These are phyloP conservation scores for Sebastes goodei DNA, from an alignment of 2,797 vertebrate genomes.

Conservation along the genomic window DNA sequence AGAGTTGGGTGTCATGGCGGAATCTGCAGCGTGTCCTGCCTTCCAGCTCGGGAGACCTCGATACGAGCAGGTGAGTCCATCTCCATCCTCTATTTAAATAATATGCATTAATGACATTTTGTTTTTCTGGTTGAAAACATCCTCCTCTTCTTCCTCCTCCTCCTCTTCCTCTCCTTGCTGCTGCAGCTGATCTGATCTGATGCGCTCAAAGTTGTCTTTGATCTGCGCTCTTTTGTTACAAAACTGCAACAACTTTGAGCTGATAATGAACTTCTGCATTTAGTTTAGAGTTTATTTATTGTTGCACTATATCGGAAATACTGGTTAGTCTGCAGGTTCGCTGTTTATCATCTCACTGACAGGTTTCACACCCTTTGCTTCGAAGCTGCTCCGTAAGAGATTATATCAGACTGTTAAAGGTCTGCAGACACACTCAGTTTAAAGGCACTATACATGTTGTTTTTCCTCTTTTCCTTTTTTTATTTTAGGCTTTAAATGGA, in stretches of 20 bases:
- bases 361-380: not conserved
- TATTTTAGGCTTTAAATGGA: not conserved
- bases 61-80: slow-evolving; percentile 88
- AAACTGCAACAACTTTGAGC: slow-evolving; percentile 14
- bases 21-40: slow-evolving; percentile 82
- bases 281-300: not conserved
- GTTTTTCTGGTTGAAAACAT: slow-evolving; percentile 49
- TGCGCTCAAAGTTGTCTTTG: slow-evolving; percentile 59
- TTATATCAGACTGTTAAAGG: not conserved
- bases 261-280: slow-evolving; percentile 1
- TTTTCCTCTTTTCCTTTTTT: not conserved
- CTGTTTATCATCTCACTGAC: not conserved
- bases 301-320: not conserved
- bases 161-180: not conserved
- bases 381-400: not conserved
- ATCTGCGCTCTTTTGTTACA: slow-evolving; percentile 8
- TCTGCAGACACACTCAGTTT: not conserved
- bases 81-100: not conserved
- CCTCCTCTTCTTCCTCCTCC: not conserved
- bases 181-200: not conserved
- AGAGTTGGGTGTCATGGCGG: slow-evolving; percentile 80
- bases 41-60: slow-evolving; percentile 91
- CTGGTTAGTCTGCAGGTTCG: not conserved
- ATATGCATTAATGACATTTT: slow-evolving; percentile 13
- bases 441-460: not conserved